A percentile compares a stretch with the other conserved stretches of the same genome.
These are phyloP conservation scores for Hypocryptadius cinnamomeus DNA, from an alignment of 2,113 vertebrate genomes.

Conservation along the genomic window DNA sequence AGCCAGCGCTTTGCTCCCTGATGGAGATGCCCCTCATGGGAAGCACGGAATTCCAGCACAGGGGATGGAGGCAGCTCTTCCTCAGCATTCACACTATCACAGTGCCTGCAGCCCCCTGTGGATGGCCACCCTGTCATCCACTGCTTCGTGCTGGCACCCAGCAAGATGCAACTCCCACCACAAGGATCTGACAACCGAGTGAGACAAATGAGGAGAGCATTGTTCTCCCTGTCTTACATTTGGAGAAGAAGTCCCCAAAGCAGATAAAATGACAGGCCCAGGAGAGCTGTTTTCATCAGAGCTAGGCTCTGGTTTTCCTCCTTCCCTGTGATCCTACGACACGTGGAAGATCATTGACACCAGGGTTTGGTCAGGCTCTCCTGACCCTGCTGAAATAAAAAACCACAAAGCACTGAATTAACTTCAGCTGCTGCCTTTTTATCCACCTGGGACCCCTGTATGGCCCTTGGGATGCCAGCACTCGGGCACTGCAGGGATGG, in stretches of 20 bases:
- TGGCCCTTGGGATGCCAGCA: fast-evolving
- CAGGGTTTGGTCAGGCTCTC: background rate
- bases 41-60: background rate
- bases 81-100: background rate
- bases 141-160: background rate
- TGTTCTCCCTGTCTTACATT: background rate
- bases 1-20: fast-evolving
- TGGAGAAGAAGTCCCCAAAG: background rate
- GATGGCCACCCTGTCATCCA: background rate
- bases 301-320: background rate
- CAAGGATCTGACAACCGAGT: background rate
- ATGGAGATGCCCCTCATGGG: fast-evolving
- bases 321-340: background rate
- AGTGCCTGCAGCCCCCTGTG: background rate
- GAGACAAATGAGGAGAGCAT: background rate
- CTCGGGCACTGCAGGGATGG: fast-evolving
- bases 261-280: background rate
- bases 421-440: background rate
- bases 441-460: background rate
- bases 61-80: background rate
- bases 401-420: background rate
- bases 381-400: background rate
- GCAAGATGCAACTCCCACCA: fast-evolving
- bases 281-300: background rate
- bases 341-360: background rate